These are phyloP conservation scores for Danio choprae DNA, from an alignment of 2,797 vertebrate species.

Conservation along the genomic window DNA sequence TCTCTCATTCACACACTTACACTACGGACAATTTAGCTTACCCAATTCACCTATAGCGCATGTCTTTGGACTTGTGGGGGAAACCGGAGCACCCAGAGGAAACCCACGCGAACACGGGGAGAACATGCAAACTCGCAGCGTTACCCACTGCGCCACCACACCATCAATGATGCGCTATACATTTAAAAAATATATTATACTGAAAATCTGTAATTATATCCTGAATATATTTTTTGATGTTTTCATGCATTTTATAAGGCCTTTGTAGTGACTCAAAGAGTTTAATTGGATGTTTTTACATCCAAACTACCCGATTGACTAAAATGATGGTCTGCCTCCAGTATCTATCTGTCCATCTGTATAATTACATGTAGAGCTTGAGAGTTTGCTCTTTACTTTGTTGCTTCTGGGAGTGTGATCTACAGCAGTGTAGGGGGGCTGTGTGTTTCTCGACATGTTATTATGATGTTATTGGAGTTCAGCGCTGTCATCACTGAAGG, in stretches of 20 bases:
- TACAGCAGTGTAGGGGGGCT: constrained; percentile 3
- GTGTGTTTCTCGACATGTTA: neutral
- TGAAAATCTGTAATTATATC: too few relatives aligned
- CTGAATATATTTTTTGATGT: neutral
- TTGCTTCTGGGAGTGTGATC: neutral
- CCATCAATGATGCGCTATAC: too few relatives aligned
- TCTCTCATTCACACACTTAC: too few relatives aligned
- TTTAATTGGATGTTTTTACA: neutral
- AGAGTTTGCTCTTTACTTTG: constrained; percentile 4
- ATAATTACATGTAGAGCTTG: neutral
- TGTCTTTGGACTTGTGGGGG: too few relatives aligned
- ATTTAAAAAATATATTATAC: too few relatives aligned
- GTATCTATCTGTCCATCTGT: neutral
- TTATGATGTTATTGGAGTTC: constrained; percentile 23
- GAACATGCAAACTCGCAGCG: too few relatives aligned
- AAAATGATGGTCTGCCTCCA: neutral
- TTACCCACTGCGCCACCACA: too few relatives aligned
- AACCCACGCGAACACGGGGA: too few relatives aligned
- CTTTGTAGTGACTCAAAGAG: neutral
- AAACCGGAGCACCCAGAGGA: too few relatives aligned
- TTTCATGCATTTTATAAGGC: neutral
- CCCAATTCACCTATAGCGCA: too few relatives aligned
- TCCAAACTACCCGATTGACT: neutral
- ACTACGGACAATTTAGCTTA: too few relatives aligned
- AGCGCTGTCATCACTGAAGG: constrained; percentile 19